These are phyloP conservation scores for Eleutherodactylus coqui DNA, from an alignment of 2,797 vertebrate species.

Conservation along the genomic window DNA sequence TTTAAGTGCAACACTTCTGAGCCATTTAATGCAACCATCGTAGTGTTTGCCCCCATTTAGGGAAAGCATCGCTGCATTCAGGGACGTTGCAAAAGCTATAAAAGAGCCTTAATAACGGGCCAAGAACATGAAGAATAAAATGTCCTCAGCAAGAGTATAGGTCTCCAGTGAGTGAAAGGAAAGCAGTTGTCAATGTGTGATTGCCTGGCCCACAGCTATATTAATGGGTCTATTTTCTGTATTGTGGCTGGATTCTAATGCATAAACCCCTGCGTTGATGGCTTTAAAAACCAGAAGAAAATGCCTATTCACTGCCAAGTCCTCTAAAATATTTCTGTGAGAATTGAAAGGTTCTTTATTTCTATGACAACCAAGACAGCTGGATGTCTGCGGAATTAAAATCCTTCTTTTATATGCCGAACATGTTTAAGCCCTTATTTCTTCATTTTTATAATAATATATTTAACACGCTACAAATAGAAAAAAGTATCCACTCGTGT, in stretches of 20 bases:
- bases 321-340: background rate
- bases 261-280: background rate
- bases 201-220: background rate
- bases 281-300: background rate
- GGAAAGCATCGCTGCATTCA: background rate
- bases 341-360: slow-evolving; percentile 16
- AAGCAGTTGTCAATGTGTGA: background rate
- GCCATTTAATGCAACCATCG: background rate
- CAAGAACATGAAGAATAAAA: background rate
- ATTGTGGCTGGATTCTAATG: background rate
- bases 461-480: background rate
- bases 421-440: background rate
- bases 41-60: background rate
- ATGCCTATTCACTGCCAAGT: slow-evolving; percentile 19
- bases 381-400: background rate
- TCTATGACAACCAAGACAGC: slow-evolving; percentile 32
- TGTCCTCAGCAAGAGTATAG: background rate
- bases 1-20: background rate
- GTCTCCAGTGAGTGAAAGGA: background rate
- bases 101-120: background rate
- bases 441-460: background rate
- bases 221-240: background rate
- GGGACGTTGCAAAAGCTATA: background rate
- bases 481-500: background rate
- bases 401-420: background rate